Conservation (phyloP, 1,140 invertebrate species). For the Cotesia vestalis region DNA sequence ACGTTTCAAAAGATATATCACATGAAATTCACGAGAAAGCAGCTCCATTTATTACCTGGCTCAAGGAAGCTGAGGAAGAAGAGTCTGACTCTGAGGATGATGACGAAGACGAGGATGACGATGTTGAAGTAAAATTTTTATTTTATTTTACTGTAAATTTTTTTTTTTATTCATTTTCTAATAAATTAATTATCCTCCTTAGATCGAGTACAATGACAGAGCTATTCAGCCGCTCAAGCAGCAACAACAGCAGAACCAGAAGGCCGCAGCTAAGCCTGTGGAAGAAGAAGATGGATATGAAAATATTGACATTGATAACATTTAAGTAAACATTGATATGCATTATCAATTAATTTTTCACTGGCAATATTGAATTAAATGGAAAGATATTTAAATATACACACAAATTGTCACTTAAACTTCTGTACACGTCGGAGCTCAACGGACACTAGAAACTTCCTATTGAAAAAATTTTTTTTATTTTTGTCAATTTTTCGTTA, state of each 20-base stretch:
- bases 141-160: conserved; percentile 20
- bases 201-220: conserved; percentile 90
- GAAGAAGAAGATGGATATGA: conserved; percentile 75
- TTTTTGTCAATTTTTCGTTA: too few relatives aligned
- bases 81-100: conserved; percentile 78
- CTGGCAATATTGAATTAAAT: conserved; percentile 22
- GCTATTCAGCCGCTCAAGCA: conserved; percentile 80
- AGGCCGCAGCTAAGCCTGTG: conserved; percentile 62
- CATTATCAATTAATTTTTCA: conserved; percentile 26
- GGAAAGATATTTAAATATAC: too few relatives aligned
- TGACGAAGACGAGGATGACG: conserved; percentile 65
- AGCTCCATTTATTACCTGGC: conserved; percentile 94
- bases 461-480: too few relatives aligned
- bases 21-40: conserved; percentile 93
- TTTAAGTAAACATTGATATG: conserved; percentile 70
- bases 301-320: conserved; percentile 91
- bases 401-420: too few relatives aligned
- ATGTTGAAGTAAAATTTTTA: conserved; percentile 67
- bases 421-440: too few relatives aligned
- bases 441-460: too few relatives aligned
- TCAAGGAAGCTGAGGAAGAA: conserved; percentile 96
- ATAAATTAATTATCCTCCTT: conserved; percentile 42
- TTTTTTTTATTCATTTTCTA: not conserved
- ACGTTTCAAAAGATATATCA: conserved; percentile 89
- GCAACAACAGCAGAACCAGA: conserved; percentile 66